Base-by-base conservation (phyloP, 2,113 vertebrate species). In the Perca flavescens region DNA sequence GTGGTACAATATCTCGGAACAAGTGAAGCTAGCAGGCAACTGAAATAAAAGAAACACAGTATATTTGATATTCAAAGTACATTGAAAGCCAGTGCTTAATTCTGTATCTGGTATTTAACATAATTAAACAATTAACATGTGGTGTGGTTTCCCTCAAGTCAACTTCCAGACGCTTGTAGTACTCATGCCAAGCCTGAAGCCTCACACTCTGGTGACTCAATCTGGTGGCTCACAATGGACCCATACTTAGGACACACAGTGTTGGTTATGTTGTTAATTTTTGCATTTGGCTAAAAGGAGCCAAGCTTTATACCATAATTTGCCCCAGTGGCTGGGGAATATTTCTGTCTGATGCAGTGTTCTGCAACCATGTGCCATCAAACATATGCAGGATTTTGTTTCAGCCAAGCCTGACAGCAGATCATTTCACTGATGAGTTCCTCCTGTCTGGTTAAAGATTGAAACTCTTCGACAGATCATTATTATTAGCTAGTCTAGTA, bases 351-450 rank as follows among this genome's bases (percentile, higher is more conserved):
- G 57, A 84, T 9, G 62, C 70, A 78, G 36, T 79, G 76, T 77
- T 74, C 77, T 87, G 84, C 58, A 81, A 57, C 70, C 79, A 75
- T 83, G 76, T 69, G 67, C 73, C 54, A 68, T 84, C 15, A 72
- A 74, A 79, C 82, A 82, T 83, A 78, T 85, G 74, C 82, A 73
- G 74, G 22, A 65, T 77, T 83, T 79, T 57, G 49, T n/a, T 72
- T 43, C 77, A 74, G 72, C 83, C 84, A 89, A 85, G 70, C 63
- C 78, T 70, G 79, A 76, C 79, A 69, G 69, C 63, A 78, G 61
- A 80, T 91, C 54, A 76, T 79, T 87, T 90, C 74, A 71, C 70
- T 77, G 81, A 82, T 82, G 83, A 82, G 74, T 82, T 90, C 71
- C 77, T 80, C 71, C 60, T 83, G 63, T 65, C 63, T 64, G 74